These are phyloP conservation scores for Genyomyrus donnyi DNA, from an alignment of 2,113 vertebrate genomes.

Conservation along the genomic window DNA sequence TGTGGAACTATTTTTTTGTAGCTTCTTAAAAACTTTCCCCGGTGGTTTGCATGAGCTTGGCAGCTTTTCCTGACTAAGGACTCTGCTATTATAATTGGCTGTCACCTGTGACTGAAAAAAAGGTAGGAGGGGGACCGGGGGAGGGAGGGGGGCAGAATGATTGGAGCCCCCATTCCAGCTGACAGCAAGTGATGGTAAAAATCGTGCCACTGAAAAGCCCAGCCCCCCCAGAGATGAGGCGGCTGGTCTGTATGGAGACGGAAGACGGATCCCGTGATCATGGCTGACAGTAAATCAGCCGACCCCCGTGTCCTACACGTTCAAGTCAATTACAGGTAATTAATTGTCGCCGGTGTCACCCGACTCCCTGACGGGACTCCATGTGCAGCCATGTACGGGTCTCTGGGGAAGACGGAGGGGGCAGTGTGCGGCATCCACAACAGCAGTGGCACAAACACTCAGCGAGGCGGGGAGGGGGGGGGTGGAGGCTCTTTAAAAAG, in stretches of 20 bases:
- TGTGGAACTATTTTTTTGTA: background rate
- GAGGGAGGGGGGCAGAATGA: background rate
- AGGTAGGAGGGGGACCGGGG: background rate
- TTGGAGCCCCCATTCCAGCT: conserved; percentile 50
- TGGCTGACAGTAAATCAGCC: conserved; percentile 62
- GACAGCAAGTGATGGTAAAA: conserved; percentile 61
- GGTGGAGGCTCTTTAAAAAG: background rate
- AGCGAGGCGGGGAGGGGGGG: background rate
- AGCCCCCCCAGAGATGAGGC: conserved; percentile 43
- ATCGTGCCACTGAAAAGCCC: conserved; percentile 41
- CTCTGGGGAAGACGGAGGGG: background rate
- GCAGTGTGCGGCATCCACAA: background rate
- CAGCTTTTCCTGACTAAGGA: conserved; percentile 14
- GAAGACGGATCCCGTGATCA: conserved; percentile 60
- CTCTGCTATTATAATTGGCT: conserved; percentile 16
- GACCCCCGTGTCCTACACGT: conserved; percentile 58
- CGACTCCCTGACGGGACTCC: background rate
- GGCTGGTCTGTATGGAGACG: conserved; percentile 49
- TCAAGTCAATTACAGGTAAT: conserved; percentile 73
- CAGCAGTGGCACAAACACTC: background rate
- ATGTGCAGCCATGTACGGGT: background rate
- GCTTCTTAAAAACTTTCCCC: background rate
- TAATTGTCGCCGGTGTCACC: conserved; percentile 48
- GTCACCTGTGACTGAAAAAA: conserved; percentile 16
- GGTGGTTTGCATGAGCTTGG: conserved; percentile 1